Conservation (phyloP, 1,140 invertebrate genomes). For the Eupeodes corollae region DNA sequence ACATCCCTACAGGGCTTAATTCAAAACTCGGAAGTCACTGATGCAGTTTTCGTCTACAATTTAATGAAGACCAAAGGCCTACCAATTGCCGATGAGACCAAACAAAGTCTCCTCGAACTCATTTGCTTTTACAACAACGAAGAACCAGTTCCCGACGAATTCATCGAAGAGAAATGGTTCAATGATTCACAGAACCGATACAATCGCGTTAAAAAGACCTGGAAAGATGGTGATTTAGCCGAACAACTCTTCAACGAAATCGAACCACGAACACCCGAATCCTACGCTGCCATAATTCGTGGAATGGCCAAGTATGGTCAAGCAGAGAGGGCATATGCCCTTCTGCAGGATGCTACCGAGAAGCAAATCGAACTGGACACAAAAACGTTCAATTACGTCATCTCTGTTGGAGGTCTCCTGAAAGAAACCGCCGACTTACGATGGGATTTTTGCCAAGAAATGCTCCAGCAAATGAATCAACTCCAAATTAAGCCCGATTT, state of each 20-base stretch:
- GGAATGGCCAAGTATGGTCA: constrained; percentile 61
- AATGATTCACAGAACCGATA: constrained; percentile 36
- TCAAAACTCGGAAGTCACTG: constrained; percentile 47
- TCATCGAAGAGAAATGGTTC: constrained; percentile 71
- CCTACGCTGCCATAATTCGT: constrained; percentile 57
- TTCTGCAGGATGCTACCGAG: constrained; percentile 55
- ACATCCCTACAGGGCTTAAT: constrained; percentile 53
- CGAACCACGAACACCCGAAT: constrained; percentile 46
- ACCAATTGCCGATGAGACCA: constrained; percentile 46
- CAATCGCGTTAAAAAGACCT: constrained; percentile 50
- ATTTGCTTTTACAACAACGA: constrained; percentile 70
- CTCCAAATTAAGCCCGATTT: constrained; percentile 54
- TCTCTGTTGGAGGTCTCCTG: constrained; percentile 47
- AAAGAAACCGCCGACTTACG: constrained; percentile 51
- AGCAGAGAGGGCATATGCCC: constrained; percentile 46
- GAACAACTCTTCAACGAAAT: constrained; percentile 55
- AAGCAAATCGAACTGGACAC: constrained; percentile 52
- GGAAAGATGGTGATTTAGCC: constrained; percentile 60
- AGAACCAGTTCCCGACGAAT: constrained; percentile 51
- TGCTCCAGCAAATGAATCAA: constrained; percentile 49
- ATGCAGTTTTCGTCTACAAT: constrained; percentile 63
- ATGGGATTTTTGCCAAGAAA: constrained; percentile 47
- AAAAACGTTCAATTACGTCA: constrained; percentile 58
- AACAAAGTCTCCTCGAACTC: constrained; percentile 66
- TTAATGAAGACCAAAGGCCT: constrained; percentile 51